Percentiles rank a stretch among this genome's conserved stretches.
Conservation (phyloP, 1,140 invertebrate genomes). For the Pteromalus puparum region DNA sequence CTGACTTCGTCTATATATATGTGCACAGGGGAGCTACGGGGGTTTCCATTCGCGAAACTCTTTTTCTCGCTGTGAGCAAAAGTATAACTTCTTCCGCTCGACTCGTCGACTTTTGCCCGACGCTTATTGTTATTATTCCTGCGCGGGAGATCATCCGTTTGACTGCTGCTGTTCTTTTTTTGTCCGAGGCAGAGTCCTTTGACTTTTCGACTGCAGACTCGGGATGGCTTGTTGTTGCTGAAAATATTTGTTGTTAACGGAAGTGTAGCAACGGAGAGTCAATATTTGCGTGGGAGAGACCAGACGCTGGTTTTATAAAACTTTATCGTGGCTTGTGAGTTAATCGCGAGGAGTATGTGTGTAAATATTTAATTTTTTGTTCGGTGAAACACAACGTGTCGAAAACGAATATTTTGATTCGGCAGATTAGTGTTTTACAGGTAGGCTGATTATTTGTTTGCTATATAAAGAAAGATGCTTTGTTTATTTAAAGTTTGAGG, state of each 20-base stretch:
- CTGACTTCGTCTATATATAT: neutral
- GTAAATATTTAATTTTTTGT: too few relatives aligned
- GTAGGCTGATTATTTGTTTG: too few relatives aligned
- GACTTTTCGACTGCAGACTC: neutral
- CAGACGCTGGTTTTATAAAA: too few relatives aligned
- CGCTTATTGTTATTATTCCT: neutral
- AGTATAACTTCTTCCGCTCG: neutral
- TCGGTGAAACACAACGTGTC: too few relatives aligned
- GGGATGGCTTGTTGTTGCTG: neutral
- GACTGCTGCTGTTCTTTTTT: slow-evolving; percentile 44
- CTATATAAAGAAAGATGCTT: too few relatives aligned
- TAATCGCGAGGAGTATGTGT: too few relatives aligned
- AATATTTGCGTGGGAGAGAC: neutral
- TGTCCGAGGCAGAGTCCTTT: neutral
- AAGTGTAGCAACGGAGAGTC: neutral
- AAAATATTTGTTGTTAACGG: slow-evolving; percentile 4
- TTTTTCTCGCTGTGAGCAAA: neutral
- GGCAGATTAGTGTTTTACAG: too few relatives aligned
- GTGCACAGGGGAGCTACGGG: neutral
- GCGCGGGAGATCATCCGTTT: slow-evolving; percentile 52
- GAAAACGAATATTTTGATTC: too few relatives aligned
- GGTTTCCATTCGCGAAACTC: neutral
- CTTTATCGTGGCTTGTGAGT: too few relatives aligned
- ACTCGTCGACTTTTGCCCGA: neutral
- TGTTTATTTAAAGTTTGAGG: too few relatives aligned